Conservation (phyloP, 1,140 invertebrate species). For the Nilaparvata lugens region DNA sequence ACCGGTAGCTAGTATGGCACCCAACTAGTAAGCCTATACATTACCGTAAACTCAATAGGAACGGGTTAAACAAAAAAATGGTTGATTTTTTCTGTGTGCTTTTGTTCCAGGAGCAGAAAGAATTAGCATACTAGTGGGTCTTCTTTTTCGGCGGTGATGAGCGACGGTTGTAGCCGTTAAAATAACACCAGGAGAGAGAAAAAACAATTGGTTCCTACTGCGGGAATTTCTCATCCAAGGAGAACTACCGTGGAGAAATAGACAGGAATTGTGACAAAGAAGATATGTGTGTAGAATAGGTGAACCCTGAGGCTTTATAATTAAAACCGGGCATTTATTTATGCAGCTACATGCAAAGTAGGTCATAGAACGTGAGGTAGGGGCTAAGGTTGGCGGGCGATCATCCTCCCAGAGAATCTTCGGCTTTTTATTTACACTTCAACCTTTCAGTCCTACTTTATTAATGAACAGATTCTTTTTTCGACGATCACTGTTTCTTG, state of each 20-base stretch:
- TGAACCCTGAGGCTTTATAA: not conserved
- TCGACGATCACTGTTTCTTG: not conserved
- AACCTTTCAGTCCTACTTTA: not conserved
- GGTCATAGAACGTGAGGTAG: not conserved
- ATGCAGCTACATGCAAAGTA: slow-evolving; percentile 2
- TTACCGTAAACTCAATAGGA: too few relatives aligned
- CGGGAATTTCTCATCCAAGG: not conserved
- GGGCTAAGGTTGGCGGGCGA: not conserved
- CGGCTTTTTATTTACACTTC: not conserved
- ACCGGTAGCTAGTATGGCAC: too few relatives aligned
- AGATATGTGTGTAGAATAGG: not conserved
- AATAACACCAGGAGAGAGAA: slow-evolving; percentile 1
- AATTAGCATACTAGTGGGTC: too few relatives aligned
- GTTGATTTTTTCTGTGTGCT: too few relatives aligned
- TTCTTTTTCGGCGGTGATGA: too few relatives aligned
- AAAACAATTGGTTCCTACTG: not conserved
- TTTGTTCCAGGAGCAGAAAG: too few relatives aligned
- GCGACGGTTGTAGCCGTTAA: slow-evolving; percentile 5
- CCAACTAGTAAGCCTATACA: too few relatives aligned
- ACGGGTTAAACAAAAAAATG: too few relatives aligned
- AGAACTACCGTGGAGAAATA: too few relatives aligned
- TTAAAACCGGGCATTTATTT: slow-evolving; percentile 2
- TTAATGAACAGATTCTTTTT: slow-evolving; percentile 3
- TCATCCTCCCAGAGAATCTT: not conserved
- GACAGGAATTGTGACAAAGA: too few relatives aligned